Conservation (phyloP, 1,140 invertebrate genomes). For the Drosophila nikananu region DNA sequence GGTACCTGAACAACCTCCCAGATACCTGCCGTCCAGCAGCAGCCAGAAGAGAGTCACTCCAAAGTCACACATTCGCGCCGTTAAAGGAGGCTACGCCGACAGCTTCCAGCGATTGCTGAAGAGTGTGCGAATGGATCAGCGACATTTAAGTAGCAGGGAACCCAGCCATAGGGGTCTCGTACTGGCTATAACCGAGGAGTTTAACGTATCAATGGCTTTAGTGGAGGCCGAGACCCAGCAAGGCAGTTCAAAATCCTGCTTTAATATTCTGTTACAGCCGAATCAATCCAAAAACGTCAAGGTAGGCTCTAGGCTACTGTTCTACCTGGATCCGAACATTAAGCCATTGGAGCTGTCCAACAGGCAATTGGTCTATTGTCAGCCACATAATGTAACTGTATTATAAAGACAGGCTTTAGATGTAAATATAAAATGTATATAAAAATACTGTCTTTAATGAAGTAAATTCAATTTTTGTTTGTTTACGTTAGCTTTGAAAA, state of each 20-base stretch:
- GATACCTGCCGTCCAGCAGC: constrained; percentile 11
- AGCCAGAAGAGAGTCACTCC: not conserved
- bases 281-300: not conserved
- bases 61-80: not conserved
- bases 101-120: constrained; percentile 10
- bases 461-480: not conserved
- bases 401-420: not conserved
- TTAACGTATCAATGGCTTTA: constrained; percentile 4
- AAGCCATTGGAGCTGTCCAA: constrained; percentile 5
- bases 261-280: constrained; percentile 13
- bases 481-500: not conserved
- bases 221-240: not conserved
- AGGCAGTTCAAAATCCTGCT: not conserved
- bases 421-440: not conserved
- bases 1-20: not conserved
- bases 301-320: constrained; percentile 5
- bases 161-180: constrained; percentile 5
- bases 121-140: constrained; percentile 20
- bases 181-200: not conserved
- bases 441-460: not conserved
- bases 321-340: constrained; percentile 4
- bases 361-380: constrained; percentile 18
- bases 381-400: constrained; percentile 13
- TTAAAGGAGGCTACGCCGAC: constrained; percentile 18
- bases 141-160: not conserved